Conservation (phyloP, 2,113 vertebrate species). For the Muntiacus muntjak region DNA sequence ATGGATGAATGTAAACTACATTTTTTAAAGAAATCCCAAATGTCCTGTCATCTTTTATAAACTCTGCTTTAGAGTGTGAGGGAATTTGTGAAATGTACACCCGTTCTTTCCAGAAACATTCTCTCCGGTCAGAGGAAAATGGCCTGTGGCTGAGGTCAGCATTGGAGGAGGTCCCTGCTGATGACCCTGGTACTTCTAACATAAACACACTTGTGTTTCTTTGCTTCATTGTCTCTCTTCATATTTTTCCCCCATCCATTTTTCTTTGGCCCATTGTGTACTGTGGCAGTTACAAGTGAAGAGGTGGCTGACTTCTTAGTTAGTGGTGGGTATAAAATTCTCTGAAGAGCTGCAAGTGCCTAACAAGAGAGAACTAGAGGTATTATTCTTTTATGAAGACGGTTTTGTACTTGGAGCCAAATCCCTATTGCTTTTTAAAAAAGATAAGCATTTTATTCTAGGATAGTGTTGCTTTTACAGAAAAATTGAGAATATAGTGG, state of each 20-base stretch:
- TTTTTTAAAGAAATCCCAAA: constrained; percentile 76
- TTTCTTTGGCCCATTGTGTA: background rate
- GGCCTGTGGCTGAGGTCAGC: background rate
- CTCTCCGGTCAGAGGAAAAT: background rate
- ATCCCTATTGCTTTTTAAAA: constrained; percentile 28
- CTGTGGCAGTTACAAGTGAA: background rate
- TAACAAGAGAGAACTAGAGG: background rate
- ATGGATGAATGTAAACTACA: constrained; percentile 76
- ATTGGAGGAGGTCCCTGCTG: background rate
- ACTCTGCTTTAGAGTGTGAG: constrained; percentile 13
- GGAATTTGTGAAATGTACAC: background rate
- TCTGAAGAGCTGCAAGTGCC: background rate
- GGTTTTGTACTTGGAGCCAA: constrained; percentile 16
- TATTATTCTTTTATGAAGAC: background rate
- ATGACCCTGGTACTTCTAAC: background rate
- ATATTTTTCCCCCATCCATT: background rate
- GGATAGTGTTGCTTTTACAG: constrained; percentile 43
- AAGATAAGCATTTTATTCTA: constrained; percentile 52
- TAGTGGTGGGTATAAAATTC: background rate
- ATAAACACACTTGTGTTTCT: background rate
- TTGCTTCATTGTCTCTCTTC: background rate
- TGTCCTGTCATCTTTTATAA: constrained; percentile 71
- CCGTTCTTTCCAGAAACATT: background rate
- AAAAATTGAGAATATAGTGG: background rate
- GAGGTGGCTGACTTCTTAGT: background rate